These are phyloP conservation scores for Rhombomys opimus DNA, from an alignment of 2,113 vertebrate genomes.

Conservation along the genomic window DNA sequence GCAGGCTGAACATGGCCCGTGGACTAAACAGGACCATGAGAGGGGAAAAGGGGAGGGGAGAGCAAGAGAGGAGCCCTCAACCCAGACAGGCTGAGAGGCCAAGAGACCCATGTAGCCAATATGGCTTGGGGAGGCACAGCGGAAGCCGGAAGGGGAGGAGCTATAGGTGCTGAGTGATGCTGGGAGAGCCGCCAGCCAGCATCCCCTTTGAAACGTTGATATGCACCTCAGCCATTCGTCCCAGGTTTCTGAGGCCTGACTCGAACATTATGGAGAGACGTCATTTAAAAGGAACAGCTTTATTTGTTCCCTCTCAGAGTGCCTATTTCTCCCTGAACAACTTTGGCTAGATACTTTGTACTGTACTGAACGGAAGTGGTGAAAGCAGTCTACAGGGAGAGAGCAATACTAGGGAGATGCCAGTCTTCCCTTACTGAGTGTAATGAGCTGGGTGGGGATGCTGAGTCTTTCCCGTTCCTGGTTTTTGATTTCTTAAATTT, in stretches of 20 bases:
- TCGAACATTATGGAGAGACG: too few species aligned
- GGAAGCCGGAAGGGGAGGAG: not conserved
- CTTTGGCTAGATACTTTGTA: not conserved
- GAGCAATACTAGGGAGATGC: not conserved
- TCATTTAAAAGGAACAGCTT: not conserved
- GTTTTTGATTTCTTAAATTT: not conserved
- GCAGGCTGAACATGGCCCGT: not conserved
- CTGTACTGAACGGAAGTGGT: not conserved
- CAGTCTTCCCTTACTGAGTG: not conserved
- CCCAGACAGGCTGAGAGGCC: not conserved
- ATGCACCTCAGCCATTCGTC: not conserved
- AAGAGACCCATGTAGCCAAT: not conserved
- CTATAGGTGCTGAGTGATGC: not conserved
- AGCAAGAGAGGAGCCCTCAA: not conserved
- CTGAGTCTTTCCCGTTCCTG: not conserved
- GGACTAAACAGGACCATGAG: not conserved
- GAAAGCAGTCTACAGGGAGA: not conserved
- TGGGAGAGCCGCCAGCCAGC: not conserved
- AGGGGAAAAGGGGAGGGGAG: not conserved
- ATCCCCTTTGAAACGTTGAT: not conserved
- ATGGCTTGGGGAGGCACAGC: not conserved
- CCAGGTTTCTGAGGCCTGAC: not conserved
- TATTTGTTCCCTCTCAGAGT: not conserved
- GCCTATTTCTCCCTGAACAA: not conserved
- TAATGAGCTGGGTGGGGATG: not conserved